Conservation (phyloP, 2,113 vertebrate species). For the Haemorhous mexicanus region DNA sequence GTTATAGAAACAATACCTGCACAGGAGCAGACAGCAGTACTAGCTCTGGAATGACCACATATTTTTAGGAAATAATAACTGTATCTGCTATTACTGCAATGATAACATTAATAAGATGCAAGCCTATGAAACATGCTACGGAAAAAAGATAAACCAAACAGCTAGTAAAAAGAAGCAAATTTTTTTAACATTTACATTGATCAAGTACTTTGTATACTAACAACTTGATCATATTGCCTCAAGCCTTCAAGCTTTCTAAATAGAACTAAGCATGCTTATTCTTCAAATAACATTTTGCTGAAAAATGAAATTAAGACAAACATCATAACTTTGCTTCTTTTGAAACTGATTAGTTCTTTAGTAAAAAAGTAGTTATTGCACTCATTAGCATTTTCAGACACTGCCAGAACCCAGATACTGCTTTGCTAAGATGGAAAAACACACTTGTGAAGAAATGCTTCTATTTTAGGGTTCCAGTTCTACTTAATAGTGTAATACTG, state of each 20-base stretch:
- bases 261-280: not conserved
- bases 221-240: not conserved
- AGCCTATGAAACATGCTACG: not conserved
- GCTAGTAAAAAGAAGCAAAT: not conserved
- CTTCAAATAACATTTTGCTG: not conserved
- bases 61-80: not conserved
- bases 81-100: not conserved
- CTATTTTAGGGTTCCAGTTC: not conserved
- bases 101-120: not conserved
- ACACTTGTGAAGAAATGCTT: not conserved
- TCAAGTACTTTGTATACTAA: not conserved
- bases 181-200: not conserved
- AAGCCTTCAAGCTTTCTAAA: not conserved
- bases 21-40: accelerated
- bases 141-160: not conserved
- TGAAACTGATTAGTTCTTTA: not conserved
- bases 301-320: not conserved
- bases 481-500: not conserved
- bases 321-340: not conserved
- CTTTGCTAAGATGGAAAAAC: not conserved
- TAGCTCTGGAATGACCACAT: not conserved
- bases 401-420: not conserved
- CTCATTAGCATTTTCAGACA: not conserved
- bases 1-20: not conserved
- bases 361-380: not conserved